These are phyloP conservation scores for Heliconius ismenius DNA, from an alignment of 2,888 invertebrate genomes.

Conservation along the genomic window DNA sequence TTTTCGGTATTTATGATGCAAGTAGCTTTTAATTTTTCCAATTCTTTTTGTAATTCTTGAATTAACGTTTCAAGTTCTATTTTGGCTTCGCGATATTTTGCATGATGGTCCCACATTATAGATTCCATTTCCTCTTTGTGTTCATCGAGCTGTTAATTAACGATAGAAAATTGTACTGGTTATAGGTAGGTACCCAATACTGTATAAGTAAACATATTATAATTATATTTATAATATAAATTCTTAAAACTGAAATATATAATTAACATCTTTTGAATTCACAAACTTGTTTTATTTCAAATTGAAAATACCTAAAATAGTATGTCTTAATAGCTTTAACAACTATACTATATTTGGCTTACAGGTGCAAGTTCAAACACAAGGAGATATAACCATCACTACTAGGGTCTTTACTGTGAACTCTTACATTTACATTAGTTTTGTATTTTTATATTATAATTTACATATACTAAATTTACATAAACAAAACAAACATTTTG, in stretches of 20 bases:
- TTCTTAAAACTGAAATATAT: no score
- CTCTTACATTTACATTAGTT: no score
- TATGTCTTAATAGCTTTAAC: no score
- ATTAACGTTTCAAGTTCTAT: slow-evolving; percentile 86
- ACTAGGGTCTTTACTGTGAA: no score
- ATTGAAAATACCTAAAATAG: neutral
- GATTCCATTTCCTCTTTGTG: slow-evolving; percentile 82
- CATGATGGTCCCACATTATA: slow-evolving; percentile 86
- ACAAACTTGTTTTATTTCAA: neutral
- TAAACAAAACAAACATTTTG: neutral
- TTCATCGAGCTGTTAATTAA: slow-evolving; percentile 63
- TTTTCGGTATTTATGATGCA: slow-evolving; percentile 94
- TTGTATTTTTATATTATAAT: no score
- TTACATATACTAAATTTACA: no score
- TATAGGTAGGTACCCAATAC: neutral
- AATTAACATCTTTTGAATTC: no score
- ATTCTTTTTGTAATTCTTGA: slow-evolving; percentile 89
- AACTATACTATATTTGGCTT: no score
- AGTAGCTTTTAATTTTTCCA: slow-evolving; percentile 89
- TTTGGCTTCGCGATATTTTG: slow-evolving; percentile 86
- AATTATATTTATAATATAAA: no score
- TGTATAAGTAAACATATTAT: neutral
- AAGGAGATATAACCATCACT: neutral
- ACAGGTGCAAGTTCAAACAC: neutral
- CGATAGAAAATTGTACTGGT: neutral